A percentile compares a stretch with the other conserved stretches of the same genome.
Conservation (phyloP, 1,140 invertebrate species). For the Portunus trituberculatus region DNA sequence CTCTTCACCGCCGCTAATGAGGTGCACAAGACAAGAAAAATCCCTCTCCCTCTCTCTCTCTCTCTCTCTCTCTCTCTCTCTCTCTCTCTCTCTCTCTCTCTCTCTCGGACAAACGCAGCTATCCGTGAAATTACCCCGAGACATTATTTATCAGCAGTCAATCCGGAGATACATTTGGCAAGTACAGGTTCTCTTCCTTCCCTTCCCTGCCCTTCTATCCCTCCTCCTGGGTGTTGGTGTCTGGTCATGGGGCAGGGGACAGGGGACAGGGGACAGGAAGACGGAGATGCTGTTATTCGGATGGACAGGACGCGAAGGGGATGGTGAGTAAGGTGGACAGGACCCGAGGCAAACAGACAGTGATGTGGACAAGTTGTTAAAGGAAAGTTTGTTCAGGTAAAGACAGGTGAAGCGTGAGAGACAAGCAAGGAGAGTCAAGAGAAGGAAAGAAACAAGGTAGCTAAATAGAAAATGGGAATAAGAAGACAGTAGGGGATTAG, state of each 20-base stretch:
- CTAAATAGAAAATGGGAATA: not conserved
- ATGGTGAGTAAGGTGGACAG: too few relatives aligned
- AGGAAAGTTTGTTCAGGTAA: not conserved
- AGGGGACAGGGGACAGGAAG: too few relatives aligned
- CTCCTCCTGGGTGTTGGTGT: too few relatives aligned
- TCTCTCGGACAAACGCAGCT: not conserved
- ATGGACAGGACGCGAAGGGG: too few relatives aligned
- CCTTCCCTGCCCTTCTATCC: not conserved
- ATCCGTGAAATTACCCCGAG: not conserved
- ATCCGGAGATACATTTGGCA: not conserved
- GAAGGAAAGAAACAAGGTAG: not conserved
- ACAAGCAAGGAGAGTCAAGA: not conserved
- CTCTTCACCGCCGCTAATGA: too few relatives aligned
- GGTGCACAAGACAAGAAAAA: too few relatives aligned
- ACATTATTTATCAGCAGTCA: not conserved
- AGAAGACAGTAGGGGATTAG: too few relatives aligned
- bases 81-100: not conserved
- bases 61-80: not conserved
- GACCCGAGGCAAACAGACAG: too few relatives aligned
- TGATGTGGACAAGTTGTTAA: too few relatives aligned
- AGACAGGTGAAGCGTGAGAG: not conserved
- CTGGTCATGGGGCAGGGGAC: too few relatives aligned
- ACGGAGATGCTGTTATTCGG: too few relatives aligned
- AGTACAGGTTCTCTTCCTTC: not conserved
- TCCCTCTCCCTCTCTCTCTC: constrained; percentile 27